phyloP scores from a whole-genome alignment of 1,140 invertebrate species.

The Diachasma alloeum region DNA sequence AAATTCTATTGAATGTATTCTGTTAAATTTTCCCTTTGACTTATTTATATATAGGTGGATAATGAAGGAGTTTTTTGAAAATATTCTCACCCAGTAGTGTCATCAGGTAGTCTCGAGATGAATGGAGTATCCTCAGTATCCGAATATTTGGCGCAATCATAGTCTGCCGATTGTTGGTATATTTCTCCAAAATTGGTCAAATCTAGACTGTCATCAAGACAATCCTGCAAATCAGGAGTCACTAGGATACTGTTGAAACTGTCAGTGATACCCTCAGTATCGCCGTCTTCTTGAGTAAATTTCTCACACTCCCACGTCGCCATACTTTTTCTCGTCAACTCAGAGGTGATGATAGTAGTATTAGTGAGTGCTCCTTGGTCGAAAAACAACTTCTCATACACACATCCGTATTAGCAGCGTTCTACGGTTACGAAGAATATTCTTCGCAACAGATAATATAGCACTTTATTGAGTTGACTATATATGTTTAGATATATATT shows the following conservation, averaged over 20 bases:
- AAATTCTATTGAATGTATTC: no score
- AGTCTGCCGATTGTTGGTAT: conserved; percentile 61
- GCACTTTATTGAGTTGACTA: not conserved
- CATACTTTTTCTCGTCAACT: conserved; percentile 50
- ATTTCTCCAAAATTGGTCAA: conserved; percentile 64
- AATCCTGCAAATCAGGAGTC: conserved; percentile 68
- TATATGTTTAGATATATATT: not conserved
- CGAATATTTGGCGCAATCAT: conserved; percentile 53
- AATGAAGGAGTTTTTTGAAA: not conserved
- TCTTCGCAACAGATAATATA: not conserved
- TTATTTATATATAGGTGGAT: not conserved
- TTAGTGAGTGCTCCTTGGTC: not conserved
- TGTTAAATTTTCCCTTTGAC: no score
- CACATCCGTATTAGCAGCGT: not conserved
- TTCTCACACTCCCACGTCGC: conserved; percentile 60
- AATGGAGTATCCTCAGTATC: conserved; percentile 52
- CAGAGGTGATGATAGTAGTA: not conserved
- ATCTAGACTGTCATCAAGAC: conserved; percentile 68
- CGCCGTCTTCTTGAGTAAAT: conserved; percentile 44
- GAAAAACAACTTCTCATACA: conserved; percentile 24
- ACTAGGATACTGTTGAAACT: conserved; percentile 61
- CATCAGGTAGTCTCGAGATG: conserved; percentile 52
- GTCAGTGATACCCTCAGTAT: conserved; percentile 45
- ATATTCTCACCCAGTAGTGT: conserved; percentile 53
- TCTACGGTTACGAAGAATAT: conserved; percentile 5